A percentile compares a stretch with the other conserved stretches of the same genome.
These are phyloP conservation scores for Sorex araneus DNA, from an alignment of 2,113 vertebrate genomes.

Conservation along the genomic window DNA sequence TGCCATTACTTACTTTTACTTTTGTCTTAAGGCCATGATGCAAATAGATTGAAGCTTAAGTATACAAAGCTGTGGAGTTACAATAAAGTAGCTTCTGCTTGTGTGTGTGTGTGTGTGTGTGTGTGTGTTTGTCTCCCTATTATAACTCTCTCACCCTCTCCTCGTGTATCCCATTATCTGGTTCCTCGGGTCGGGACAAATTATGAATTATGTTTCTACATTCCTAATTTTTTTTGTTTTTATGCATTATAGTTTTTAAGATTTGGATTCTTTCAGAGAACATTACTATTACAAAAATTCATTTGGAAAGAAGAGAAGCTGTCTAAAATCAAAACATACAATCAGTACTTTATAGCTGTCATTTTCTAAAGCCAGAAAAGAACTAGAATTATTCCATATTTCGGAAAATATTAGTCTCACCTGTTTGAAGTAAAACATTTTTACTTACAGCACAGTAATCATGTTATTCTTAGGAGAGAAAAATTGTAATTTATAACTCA, in stretches of 20 bases:
- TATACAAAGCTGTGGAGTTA: too few relatives aligned
- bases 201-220: neutral
- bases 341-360: neutral
- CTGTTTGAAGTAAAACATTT: conserved; percentile 1
- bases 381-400: neutral
- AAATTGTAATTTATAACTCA: conserved; percentile 1
- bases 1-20: too few relatives aligned
- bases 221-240: neutral
- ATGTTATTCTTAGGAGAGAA: neutral
- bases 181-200: too few relatives aligned
- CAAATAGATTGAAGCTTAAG: too few relatives aligned
- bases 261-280: conserved; percentile 19
- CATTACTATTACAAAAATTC: neutral
- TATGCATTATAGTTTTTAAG: neutral
- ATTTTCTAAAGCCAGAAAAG: neutral
- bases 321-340: neutral
- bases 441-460: neutral
- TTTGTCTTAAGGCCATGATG: too few relatives aligned
- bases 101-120: too few relatives aligned
- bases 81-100: too few relatives aligned
- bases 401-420: conserved; percentile 7
- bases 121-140: too few relatives aligned
- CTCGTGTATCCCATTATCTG: too few relatives aligned
- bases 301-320: neutral
- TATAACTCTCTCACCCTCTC: too few relatives aligned